Base-by-base conservation (phyloP, 2,888 invertebrate species). In the Mythimna vitellina region DNA sequence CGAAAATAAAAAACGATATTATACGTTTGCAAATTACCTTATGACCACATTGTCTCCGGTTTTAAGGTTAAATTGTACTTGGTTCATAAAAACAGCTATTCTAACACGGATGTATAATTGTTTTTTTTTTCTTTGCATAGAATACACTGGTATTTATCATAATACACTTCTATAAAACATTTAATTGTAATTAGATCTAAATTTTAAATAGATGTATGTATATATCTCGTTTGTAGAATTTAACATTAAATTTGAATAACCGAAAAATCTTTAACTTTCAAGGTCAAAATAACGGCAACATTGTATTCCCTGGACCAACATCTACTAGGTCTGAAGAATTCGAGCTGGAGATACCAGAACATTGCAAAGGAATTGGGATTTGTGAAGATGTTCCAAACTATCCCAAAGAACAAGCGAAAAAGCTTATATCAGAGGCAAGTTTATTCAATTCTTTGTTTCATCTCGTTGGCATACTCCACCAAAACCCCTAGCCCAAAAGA, bases 221-320 rank as follows among this genome's bases (percentile, higher is more conserved):
- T 29, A 29, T 53, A 54, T 56, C 49, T 25, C 10, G 14, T 53
- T 8, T 66, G 20, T 14, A 22, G 29, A 8, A 20, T n/a, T 74
- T 60, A 20, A 6, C 5, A 7, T 46, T 42, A 10, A 35, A 38
- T 60, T 49, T 5, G 25, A 1, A 38, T 38, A 10, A 32, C 3
- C 3, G 6, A 5, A 20, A 14, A 10, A 17, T 29, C 17, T 54
- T 65, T 53, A 20, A 56, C 32, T 1, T 87, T 86, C 20, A 89
- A 89, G 89, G 80, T 56, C 80, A 83, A 61, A 57, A 76, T 61
- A 82, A 80, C 17, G 77, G 78, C 25, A 83, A 53, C 22, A 89
- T 95, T 22, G 89, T 93, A 10, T 94, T 95, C 76, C 94, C 94
- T 0, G 94, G 93, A 0, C 91, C 87, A 12, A 88, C 89, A 0